Evolutionary conservation across 2,888 invertebrate species (phyloP), one percentile per base, ranked within the genome.

Genomic region (Notodonta ziczac): DNA sequence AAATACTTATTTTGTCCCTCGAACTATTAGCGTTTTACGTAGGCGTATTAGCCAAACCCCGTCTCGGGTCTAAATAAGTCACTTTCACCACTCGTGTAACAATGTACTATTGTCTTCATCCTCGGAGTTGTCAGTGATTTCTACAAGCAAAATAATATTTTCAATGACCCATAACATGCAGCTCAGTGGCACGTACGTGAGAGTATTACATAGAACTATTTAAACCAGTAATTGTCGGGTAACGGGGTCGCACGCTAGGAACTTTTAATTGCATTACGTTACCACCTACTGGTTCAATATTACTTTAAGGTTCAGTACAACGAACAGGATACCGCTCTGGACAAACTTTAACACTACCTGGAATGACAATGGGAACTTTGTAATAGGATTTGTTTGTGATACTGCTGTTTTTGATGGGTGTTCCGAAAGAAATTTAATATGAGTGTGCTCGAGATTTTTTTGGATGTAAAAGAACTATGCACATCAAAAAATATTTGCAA

Each of bases 251-350:
- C 69, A 72, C 70, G 68, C 67, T 59, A 72, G 57, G 58, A 72
- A 73, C 59, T 70, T 77, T 76, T 78, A 77, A 77, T 77, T 76
- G 69, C 69, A 70, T 74, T 72, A 71, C 72, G 66, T 67, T 60
- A 59, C 64, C 54, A 57, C 16, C 56, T 44, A 56, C 42, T 16
- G 44, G 44, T 56, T 44, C 51, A 44, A 35, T 44, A 51, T 32
- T 42, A 42, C 42, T 51, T 51, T 51, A 54, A 14, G 54, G 52
- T 52, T 53, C 35, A 13, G 39, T n/a, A 55, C n/a, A 39, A 39
- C 39, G 9, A 8, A n/a, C 10, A 9, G 5, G 46, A 7, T 53
- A n/a, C 35, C 32, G 13, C 35, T 13, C 46, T 44, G 16, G 24
- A 12, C n/a, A 44, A 59, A 65, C 55, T 64, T 65, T 57, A 53